phyloP scores from a whole-genome alignment of 2,113 vertebrate genomes.

The Australoheros scitulus region DNA sequence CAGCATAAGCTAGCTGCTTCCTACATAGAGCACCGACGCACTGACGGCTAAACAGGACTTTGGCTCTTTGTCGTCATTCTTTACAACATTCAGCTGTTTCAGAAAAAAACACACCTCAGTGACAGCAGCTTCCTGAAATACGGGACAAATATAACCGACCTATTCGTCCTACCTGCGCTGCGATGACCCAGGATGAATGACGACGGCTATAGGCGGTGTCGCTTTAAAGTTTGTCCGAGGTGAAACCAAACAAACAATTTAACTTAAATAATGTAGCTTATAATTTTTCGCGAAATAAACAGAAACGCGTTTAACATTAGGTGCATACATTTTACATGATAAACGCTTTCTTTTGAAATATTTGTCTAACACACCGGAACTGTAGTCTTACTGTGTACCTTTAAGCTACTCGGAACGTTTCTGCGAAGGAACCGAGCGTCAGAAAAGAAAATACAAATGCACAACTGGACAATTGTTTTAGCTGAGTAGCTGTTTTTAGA shows the following conservation, averaged over 20 bases:
- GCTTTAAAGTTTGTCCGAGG: conserved; percentile 39
- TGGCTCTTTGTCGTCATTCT: background rate
- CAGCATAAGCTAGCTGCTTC: conserved; percentile 54
- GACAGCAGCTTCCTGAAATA: background rate
- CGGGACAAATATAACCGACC: background rate
- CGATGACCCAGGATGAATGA: conserved; percentile 61
- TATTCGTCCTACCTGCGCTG: conserved; percentile 51
- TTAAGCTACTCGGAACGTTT: conserved; percentile 41
- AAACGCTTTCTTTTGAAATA: rapidly evolving
- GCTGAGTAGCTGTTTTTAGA: background rate
- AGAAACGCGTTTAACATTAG: too few relatives aligned
- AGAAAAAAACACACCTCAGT: too few relatives aligned
- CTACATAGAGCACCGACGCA: conserved; percentile 3
- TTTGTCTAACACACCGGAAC: background rate
- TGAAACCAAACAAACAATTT: conserved; percentile 18
- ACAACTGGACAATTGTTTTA: background rate
- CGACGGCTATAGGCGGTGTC: conserved; percentile 55
- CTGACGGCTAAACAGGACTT: background rate
- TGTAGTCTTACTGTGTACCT: rapidly evolving
- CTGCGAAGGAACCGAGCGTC: conserved; percentile 45
- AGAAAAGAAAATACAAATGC: background rate
- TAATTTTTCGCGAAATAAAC: background rate
- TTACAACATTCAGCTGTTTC: background rate
- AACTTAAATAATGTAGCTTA: background rate
- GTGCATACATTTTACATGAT: background rate